Conservation (phyloP, 1,140 invertebrate species). For the Micrasema longulum region DNA sequence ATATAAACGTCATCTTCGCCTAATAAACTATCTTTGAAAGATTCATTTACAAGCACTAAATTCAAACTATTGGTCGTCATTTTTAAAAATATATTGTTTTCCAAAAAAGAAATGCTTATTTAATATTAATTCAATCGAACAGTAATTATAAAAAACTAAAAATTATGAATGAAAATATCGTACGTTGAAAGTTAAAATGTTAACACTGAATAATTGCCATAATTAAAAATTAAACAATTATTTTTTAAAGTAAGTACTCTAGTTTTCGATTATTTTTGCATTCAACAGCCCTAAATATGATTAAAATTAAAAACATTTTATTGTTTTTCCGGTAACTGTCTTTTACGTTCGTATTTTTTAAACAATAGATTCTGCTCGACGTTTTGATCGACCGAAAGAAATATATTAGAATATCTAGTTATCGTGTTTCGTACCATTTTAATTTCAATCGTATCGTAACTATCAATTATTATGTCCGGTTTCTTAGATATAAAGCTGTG, state of each 20-base stretch:
- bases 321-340: conserved; percentile 38
- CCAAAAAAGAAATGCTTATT: too few relatives aligned
- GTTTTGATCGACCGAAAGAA: not conserved
- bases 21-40: conserved; percentile 69
- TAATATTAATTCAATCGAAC: too few relatives aligned
- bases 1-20: conserved; percentile 74
- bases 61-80: conserved; percentile 59
- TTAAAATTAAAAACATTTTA: conserved; percentile 10
- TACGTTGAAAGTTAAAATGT: too few relatives aligned
- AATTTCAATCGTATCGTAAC: too few relatives aligned
- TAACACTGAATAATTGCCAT: not conserved
- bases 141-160: too few relatives aligned
- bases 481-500: conserved; percentile 50
- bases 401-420: not conserved
- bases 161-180: too few relatives aligned
- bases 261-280: not conserved
- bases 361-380: conserved; percentile 4
- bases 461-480: conserved; percentile 37
- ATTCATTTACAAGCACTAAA: conserved; percentile 69
- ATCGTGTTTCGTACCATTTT: not conserved
- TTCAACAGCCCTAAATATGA: not conserved
- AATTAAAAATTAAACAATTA: conserved; percentile 1
- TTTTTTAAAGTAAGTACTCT: not conserved
- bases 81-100: not conserved
- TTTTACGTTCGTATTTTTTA: conserved; percentile 38